Percentiles rank a stretch among this genome's conserved stretches.
These are phyloP conservation scores for Dione vanillae DNA, from an alignment of 2,888 invertebrate species.

Conservation along the genomic window DNA sequence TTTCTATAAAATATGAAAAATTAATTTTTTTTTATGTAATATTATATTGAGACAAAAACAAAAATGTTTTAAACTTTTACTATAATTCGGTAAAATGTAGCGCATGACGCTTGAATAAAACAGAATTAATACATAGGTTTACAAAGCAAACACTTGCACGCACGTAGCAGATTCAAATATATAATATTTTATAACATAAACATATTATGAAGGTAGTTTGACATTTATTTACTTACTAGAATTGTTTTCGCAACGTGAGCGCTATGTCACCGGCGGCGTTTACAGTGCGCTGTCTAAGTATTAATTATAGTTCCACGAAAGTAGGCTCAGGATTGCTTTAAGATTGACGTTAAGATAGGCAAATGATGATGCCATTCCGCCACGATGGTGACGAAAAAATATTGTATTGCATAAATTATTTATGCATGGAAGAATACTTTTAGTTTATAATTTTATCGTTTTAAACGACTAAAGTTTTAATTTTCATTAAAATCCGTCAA, in stretches of 20 bases:
- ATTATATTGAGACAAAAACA: too few species aligned
- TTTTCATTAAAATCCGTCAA: too few species aligned
- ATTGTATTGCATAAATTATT: constrained; percentile 3
- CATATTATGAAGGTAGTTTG: constrained; percentile 15
- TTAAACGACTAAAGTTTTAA: too few species aligned
- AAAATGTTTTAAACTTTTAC: too few species aligned
- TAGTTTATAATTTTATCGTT: neutral
- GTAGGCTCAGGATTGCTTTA: constrained; percentile 19
- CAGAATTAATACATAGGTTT: neutral
- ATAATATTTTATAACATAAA: neutral
- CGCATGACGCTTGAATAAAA: neutral
- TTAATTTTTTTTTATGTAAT: too few species aligned
- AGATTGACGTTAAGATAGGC: constrained; percentile 23
- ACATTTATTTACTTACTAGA: constrained; percentile 11
- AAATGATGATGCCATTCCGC: constrained; percentile 22
- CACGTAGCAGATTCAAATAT: neutral
- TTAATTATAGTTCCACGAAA: constrained; percentile 28
- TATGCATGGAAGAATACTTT: neutral
- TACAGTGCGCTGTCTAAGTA: constrained; percentile 9
- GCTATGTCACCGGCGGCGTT: constrained; percentile 28
- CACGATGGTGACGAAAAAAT: constrained; percentile 16
- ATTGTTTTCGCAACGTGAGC: constrained; percentile 28
- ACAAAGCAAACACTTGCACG: neutral
- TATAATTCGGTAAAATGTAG: neutral
- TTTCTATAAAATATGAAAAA: neutral